These are phyloP conservation scores for Phrynocephalus guinanensis DNA, from an alignment of 2,797 vertebrate species.

Conservation along the genomic window DNA sequence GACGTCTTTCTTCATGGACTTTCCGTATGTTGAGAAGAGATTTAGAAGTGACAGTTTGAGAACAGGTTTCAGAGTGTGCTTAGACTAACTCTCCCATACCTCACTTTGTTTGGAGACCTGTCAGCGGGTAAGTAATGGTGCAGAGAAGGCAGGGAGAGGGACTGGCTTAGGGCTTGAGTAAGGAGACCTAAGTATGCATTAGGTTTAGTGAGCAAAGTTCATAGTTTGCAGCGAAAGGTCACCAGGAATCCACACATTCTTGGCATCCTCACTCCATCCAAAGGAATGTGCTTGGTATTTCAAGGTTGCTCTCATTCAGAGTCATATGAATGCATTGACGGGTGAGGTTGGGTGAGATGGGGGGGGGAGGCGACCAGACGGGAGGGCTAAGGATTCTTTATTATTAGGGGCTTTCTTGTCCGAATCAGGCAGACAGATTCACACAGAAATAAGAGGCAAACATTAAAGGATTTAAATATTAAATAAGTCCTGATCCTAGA, in stretches of 20 bases:
- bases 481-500: not conserved
- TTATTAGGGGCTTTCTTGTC: not conserved
- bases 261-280: conserved; percentile 59
- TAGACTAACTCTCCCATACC: conserved; percentile 37
- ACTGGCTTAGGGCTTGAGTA: conserved; percentile 41
- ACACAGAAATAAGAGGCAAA: not conserved
- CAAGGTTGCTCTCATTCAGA: conserved; percentile 43
- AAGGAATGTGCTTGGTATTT: conserved; percentile 65
- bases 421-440: not conserved
- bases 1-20: conserved; percentile 6
- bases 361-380: not conserved
- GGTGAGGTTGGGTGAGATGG: not conserved
- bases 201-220: conserved; percentile 65
- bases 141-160: conserved; percentile 55
- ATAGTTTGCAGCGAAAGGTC: conserved; percentile 73
- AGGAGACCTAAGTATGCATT: conserved; percentile 50
- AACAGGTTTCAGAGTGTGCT: conserved; percentile 38
- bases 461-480: not conserved
- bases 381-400: not conserved
- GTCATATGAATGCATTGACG: not conserved
- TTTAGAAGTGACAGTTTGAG: conserved; percentile 30
- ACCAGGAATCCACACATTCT: conserved; percentile 66
- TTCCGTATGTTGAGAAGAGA: conserved; percentile 30
- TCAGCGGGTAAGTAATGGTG: conserved; percentile 23
- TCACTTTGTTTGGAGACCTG: conserved; percentile 51